Conservation (phyloP, 2,113 vertebrate species). For the Pungitius pungitius region DNA sequence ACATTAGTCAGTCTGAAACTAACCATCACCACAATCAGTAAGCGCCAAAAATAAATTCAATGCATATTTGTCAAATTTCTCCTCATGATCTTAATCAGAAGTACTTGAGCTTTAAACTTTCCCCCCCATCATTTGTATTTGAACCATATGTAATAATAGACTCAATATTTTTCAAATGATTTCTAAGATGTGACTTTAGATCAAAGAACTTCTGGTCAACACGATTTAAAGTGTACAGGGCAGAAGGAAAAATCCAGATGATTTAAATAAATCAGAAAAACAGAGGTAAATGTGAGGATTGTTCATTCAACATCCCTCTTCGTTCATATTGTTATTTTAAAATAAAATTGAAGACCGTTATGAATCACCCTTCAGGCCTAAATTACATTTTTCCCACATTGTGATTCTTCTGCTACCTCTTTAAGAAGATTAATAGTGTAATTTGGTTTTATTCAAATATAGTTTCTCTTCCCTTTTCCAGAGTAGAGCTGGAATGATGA, state of each 20-base stretch:
- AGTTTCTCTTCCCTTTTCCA: not conserved
- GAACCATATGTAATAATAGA: not conserved
- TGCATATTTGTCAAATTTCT: not conserved
- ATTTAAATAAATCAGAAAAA: conserved; percentile 9
- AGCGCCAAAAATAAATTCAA: not conserved
- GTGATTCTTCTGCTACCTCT: conserved; percentile 14
- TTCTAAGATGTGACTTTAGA: conserved; percentile 26
- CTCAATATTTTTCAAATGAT: conserved; percentile 9
- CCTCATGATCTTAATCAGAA: conserved; percentile 4
- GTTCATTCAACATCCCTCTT: conserved; percentile 2
- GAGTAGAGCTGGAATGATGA: conserved; percentile 1
- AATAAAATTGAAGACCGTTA: not conserved
- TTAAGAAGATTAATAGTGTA: conserved; percentile 36
- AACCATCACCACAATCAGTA: not conserved
- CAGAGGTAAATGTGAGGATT: not conserved
- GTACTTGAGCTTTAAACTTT: not conserved
- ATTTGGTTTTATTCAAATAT: not conserved
- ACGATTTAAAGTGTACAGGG: conserved; percentile 10
- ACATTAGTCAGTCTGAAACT: not conserved
- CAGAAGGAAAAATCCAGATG: conserved; percentile 1
- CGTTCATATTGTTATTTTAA: conserved; percentile 1
- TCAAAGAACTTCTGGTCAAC: conserved; percentile 12
- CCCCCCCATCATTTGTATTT: not conserved
- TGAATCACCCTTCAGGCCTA: conserved; percentile 14
- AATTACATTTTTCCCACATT: conserved; percentile 19